Evolutionary conservation across 2,888 invertebrate genomes (phyloP).

Genomic region (Drosophila melanosoma): DNA sequence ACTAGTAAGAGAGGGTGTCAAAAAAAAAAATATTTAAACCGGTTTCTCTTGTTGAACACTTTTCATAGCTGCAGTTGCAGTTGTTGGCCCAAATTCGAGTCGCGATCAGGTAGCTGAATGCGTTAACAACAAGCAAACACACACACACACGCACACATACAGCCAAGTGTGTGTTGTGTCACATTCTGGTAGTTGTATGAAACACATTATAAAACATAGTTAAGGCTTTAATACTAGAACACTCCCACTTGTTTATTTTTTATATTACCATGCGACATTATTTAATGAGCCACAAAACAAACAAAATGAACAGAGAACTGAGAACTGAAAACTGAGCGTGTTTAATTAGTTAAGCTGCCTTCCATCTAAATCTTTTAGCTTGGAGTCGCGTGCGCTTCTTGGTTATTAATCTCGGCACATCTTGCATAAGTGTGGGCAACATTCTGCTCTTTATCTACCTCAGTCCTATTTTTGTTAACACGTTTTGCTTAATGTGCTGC

Average conservation of each 20-base stretch:
- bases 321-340: constrained; percentile 42
- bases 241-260: constrained; percentile 9
- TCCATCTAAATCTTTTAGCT: constrained; percentile 44
- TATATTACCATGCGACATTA: constrained; percentile 19
- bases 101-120: constrained; percentile 46
- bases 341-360: constrained; percentile 54
- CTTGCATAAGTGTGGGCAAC: constrained; percentile 1
- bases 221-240: background rate
- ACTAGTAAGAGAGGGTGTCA: constrained; percentile 1
- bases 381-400: constrained; percentile 47
- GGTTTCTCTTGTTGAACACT: constrained; percentile 40
- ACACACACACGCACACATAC: constrained; percentile 2
- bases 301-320: constrained; percentile 15
- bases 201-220: background rate
- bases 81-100: constrained; percentile 36
- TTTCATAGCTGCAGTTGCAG: constrained; percentile 26
- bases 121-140: constrained; percentile 33
- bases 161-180: constrained; percentile 32
- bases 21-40: constrained; percentile 29
- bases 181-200: constrained; percentile 32
- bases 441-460: background rate
- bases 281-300: constrained; percentile 43
- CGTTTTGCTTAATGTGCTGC: constrained; percentile 24
- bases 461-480: constrained; percentile 17
- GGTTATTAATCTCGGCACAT: constrained; percentile 42